phyloP scores from a whole-genome alignment of 1,140 invertebrate species.

The Aphis gossypii region DNA sequence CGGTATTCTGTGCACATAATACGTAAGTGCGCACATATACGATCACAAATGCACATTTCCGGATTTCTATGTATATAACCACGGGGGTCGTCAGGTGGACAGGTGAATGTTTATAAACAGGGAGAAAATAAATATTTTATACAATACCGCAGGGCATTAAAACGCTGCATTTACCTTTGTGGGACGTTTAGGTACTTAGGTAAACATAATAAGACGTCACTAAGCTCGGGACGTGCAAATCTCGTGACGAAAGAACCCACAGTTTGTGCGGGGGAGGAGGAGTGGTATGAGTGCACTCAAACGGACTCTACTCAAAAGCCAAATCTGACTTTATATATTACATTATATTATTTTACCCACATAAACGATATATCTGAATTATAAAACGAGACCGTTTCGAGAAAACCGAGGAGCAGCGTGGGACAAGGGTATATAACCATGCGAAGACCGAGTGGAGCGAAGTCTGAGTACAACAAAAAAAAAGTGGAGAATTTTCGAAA shows the following conservation, averaged over 20 bases:
- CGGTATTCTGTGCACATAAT: not conserved
- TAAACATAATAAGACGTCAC: not conserved
- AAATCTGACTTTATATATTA: not conserved
- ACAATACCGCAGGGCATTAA: not conserved
- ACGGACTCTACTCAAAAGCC: not conserved
- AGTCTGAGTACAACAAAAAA: no score
- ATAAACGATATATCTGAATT: slow-evolving; percentile 6
- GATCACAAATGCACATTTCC: not conserved
- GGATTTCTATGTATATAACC: not conserved
- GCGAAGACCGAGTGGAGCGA: no score
- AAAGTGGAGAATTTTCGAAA: no score
- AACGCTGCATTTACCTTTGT: not conserved
- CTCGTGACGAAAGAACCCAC: not conserved
- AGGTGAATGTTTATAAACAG: not conserved
- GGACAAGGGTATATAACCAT: no score
- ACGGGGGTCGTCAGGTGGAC: not conserved
- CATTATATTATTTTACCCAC: not conserved
- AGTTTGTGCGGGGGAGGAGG: not conserved
- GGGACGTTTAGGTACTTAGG: not conserved
- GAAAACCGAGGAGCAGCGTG: not conserved
- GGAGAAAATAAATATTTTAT: not conserved
- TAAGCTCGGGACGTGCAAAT: not conserved
- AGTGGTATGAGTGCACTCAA: not conserved
- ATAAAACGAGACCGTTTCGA: not conserved
- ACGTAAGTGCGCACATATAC: not conserved